Percentiles rank a stretch among this genome's conserved stretches.
Conservation (phyloP, 2,888 invertebrate genomes). For the Acleris sparsana region DNA sequence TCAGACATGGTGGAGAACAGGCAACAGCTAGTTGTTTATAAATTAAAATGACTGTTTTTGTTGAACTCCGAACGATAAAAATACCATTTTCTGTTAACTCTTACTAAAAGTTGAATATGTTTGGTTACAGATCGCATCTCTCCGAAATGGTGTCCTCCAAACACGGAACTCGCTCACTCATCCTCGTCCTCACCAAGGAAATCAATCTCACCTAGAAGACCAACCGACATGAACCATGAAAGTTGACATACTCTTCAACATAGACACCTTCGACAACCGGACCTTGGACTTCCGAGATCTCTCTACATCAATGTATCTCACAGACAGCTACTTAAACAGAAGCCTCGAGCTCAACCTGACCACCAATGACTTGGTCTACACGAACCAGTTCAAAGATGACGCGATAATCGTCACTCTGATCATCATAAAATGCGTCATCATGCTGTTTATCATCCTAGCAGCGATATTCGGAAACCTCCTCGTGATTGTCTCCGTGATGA, state of each 20-base stretch:
- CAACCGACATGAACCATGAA: slow-evolving; percentile 68
- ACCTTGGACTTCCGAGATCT: slow-evolving; percentile 68
- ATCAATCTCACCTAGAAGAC: slow-evolving; percentile 58
- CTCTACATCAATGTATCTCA: slow-evolving; percentile 77
- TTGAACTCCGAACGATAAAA: too few relatives aligned
- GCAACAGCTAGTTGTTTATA: too few relatives aligned
- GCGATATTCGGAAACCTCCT: slow-evolving; percentile 95
- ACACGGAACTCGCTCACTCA: slow-evolving; percentile 31
- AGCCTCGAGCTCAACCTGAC: slow-evolving; percentile 66
- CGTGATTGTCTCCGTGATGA: slow-evolving; percentile 92
- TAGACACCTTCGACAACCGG: slow-evolving; percentile 57
- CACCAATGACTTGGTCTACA: slow-evolving; percentile 64
- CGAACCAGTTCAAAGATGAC: slow-evolving; percentile 68
- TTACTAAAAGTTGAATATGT: neutral
- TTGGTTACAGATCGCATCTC: slow-evolving; percentile 8
- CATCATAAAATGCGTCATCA: slow-evolving; percentile 89
- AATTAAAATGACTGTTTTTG: too few relatives aligned
- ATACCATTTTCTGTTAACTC: too few relatives aligned
- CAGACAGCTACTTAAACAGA: slow-evolving; percentile 66
- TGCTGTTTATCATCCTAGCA: slow-evolving; percentile 93
- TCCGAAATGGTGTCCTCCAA: slow-evolving; percentile 7
- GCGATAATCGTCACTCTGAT: slow-evolving; percentile 84
- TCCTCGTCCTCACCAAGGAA: slow-evolving; percentile 54
- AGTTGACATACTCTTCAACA: slow-evolving; percentile 60
- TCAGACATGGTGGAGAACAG: too few relatives aligned